Percentiles rank a stretch among this genome's conserved stretches.
Conservation (phyloP, 2,113 vertebrate species). For the Chamaea fasciata region DNA sequence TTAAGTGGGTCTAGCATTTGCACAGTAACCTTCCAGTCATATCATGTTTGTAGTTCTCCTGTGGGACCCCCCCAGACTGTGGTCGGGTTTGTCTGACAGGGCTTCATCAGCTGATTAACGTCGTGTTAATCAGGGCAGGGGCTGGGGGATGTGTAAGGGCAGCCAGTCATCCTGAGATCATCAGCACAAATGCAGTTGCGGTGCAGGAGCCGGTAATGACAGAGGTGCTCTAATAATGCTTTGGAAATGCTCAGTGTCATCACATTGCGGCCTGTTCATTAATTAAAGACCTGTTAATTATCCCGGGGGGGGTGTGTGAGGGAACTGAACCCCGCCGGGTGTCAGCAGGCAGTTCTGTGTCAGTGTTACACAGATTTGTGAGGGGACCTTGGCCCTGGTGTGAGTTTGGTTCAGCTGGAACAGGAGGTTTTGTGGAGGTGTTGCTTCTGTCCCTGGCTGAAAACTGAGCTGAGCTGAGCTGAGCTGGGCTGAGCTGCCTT, state of each 20-base stretch:
- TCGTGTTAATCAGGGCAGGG: neutral
- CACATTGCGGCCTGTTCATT: neutral
- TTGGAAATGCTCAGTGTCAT: neutral
- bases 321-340: accelerated
- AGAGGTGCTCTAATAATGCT: neutral
- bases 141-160: neutral
- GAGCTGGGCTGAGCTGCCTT: neutral
- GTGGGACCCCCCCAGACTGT: neutral
- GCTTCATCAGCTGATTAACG: neutral
- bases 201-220: accelerated
- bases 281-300: neutral
- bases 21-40: neutral
- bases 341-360: neutral
- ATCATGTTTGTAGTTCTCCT: accelerated
- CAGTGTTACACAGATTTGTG: accelerated
- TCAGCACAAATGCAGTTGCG: accelerated
- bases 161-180: neutral
- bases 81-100: neutral
- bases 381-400: neutral
- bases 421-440: neutral
- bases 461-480: neutral
- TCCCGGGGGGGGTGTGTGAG: neutral
- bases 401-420: too few species aligned
- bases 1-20: neutral
- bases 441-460: neutral